Evolutionary conservation across 2,888 invertebrate genomes (phyloP).

Genomic region (Machimus atricapillus): DNA sequence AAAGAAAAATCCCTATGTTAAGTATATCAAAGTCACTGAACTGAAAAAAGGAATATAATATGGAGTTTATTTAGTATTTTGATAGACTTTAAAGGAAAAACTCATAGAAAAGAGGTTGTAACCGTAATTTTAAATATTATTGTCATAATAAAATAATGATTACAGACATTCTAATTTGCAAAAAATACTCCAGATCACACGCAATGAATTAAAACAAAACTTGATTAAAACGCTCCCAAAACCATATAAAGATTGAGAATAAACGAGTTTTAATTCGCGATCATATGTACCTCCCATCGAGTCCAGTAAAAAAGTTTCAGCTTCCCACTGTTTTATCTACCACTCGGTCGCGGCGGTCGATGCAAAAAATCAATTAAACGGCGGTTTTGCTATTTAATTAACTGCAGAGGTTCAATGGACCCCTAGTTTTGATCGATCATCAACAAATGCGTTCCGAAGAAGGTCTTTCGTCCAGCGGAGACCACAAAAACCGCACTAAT

Average conservation of each 20-base stretch:
- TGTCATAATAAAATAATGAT: background rate
- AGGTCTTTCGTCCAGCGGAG: background rate
- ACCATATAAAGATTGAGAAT: background rate
- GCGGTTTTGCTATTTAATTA: conserved; percentile 19
- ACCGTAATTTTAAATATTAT: background rate
- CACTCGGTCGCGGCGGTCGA: background rate
- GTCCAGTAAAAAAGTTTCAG: background rate
- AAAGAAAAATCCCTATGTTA: too few species aligned
- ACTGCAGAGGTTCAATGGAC: conserved; percentile 18
- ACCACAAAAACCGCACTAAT: background rate
- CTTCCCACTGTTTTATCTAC: background rate
- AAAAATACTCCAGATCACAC: background rate
- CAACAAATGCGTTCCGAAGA: background rate
- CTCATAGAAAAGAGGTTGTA: too few species aligned
- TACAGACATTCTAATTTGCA: background rate
- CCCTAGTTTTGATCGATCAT: background rate
- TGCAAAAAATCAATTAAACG: conserved; percentile 15
- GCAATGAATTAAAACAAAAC: background rate
- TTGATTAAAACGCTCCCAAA: background rate
- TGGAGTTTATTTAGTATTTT: too few species aligned
- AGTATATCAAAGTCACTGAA: too few species aligned
- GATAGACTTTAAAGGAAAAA: too few species aligned
- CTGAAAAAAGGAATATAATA: too few species aligned
- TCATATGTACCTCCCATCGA: background rate
- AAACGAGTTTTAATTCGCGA: background rate